Percentiles rank a stretch among this genome's conserved stretches.
phyloP scores from a whole-genome alignment of 2,113 vertebrate genomes.

The Seriola dumerili region DNA sequence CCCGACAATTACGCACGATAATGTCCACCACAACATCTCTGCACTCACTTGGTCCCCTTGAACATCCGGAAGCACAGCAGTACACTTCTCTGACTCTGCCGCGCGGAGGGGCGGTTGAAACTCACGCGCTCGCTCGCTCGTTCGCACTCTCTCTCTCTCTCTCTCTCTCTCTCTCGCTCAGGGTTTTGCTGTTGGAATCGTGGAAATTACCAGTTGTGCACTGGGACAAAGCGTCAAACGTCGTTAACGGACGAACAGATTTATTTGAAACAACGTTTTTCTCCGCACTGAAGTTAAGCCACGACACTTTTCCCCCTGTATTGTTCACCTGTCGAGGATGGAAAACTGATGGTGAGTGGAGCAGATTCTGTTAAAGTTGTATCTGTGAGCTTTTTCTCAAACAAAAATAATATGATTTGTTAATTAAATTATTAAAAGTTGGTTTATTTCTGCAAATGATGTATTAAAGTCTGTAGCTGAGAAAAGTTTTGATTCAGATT shows the following conservation, averaged over 20 bases:
- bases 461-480: background rate
- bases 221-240: constrained; percentile 12
- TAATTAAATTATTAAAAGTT: background rate
- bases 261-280: constrained; percentile 28
- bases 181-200: constrained; percentile 9
- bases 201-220: constrained; percentile 53
- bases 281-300: background rate
- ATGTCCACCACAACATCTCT: constrained; percentile 45
- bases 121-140: background rate
- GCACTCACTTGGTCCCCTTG: constrained; percentile 50
- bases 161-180: background rate
- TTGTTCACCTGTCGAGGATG: constrained; percentile 47
- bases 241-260: constrained; percentile 6
- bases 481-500: background rate
- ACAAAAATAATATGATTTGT: background rate
- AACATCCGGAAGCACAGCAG: constrained; percentile 73
- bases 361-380: constrained; percentile 7
- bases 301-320: background rate
- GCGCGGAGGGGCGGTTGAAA: background rate
- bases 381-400: background rate
- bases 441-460: background rate
- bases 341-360: constrained; percentile 75
- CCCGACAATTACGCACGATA: constrained; percentile 39
- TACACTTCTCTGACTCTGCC: constrained; percentile 21
- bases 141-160: constrained; percentile 10